Conservation (phyloP, 2,888 invertebrate genomes). For the Cryptus armator region DNA sequence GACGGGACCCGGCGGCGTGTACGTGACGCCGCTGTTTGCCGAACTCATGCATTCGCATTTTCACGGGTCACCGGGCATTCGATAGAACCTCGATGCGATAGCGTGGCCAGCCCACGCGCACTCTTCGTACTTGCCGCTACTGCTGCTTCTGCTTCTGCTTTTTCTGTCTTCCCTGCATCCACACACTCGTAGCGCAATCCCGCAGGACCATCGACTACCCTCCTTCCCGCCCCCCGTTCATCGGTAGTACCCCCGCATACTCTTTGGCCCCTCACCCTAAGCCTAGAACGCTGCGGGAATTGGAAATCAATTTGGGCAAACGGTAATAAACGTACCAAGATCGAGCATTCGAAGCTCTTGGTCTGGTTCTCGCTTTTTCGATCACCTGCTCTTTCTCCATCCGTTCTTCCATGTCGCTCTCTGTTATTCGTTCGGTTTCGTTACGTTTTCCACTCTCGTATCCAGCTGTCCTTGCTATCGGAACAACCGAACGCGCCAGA, state of each 20-base stretch:
- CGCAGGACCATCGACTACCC: conserved; percentile 53
- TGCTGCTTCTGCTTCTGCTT: conserved; percentile 27
- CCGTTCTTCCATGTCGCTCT: conserved; percentile 17
- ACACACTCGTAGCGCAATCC: conserved; percentile 48
- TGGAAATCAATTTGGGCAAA: conserved; percentile 77
- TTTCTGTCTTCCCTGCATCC: conserved; percentile 37
- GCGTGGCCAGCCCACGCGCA: conserved; percentile 54
- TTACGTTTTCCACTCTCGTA: neutral
- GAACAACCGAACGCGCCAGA: conserved; percentile 12
- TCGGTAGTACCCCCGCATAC: neutral
- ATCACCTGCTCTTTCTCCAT: conserved; percentile 14
- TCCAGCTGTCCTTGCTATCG: neutral
- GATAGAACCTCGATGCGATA: conserved; percentile 69
- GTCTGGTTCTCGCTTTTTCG: conserved; percentile 23
- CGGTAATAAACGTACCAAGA: conserved; percentile 76
- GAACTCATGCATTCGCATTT: conserved; percentile 82
- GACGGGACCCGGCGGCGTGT: conserved; percentile 69
- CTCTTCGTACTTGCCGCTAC: conserved; percentile 58
- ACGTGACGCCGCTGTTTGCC: conserved; percentile 80
- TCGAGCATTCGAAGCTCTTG: conserved; percentile 56
- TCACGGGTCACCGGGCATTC: conserved; percentile 82
- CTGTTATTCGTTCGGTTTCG: conserved; percentile 15
- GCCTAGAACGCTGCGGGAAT: conserved; percentile 71
- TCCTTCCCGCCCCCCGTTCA: neutral
- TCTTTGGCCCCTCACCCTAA: conserved; percentile 25